Percentiles rank a stretch among this genome's conserved stretches.
phyloP scores from a whole-genome alignment of 2,888 invertebrate genomes.

The Venusia cambrica region DNA sequence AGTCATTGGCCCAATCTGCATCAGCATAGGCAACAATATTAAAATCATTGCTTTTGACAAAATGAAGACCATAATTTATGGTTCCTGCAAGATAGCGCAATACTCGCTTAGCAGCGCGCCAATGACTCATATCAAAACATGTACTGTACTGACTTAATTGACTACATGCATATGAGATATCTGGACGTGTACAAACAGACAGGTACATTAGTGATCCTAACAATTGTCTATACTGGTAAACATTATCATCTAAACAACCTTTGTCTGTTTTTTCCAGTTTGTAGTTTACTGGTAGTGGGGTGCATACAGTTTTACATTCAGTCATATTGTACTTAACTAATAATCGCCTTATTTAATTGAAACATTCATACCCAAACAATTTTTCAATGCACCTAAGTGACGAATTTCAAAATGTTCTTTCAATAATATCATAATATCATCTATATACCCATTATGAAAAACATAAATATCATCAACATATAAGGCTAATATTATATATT shows the following conservation, averaged over 20 bases:
- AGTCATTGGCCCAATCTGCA: constrained; percentile 7
- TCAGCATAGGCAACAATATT: background rate
- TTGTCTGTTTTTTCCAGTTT: no score
- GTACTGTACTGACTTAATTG: constrained; percentile 1
- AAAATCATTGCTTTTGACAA: background rate
- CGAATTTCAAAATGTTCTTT: background rate
- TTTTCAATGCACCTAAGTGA: no score
- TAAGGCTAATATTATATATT: constrained; percentile 21
- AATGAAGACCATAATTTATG: constrained; percentile 1
- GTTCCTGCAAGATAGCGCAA: constrained; percentile 1
- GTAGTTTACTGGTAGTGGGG: no score
- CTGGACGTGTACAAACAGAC: no score
- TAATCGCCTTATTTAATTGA: no score
- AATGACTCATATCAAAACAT: background rate
- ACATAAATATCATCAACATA: constrained; percentile 32
- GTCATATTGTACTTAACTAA: no score
- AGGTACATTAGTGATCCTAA: constrained; percentile 1
- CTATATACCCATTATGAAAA: constrained; percentile 6
- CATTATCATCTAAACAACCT: no score
- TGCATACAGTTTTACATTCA: no score
- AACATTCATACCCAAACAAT: no score
- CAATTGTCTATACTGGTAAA: no score
- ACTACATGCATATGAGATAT: background rate
- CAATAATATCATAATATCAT: background rate
- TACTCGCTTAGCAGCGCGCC: background rate